Evolutionary conservation across 2,888 invertebrate genomes (phyloP).

Genomic region (Hylaea fasciaria): DNA sequence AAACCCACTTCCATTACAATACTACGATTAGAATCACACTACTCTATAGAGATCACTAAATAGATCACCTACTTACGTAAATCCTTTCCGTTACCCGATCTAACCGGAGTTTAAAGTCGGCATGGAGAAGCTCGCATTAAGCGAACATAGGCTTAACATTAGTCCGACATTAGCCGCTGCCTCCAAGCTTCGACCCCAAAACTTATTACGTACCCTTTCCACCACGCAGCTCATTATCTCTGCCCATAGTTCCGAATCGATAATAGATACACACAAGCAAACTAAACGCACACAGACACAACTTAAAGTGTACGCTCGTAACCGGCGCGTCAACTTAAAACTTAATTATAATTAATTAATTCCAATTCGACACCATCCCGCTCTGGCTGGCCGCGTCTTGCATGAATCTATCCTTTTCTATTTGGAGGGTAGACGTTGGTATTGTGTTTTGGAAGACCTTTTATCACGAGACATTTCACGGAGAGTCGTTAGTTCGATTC

Average conservation of each 20-base stretch:
- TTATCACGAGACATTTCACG: constrained; percentile 81
- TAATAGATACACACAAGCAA: constrained; percentile 72
- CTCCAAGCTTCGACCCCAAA: constrained; percentile 68
- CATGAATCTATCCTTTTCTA: constrained; percentile 70
- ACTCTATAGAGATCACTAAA: neutral
- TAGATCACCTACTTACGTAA: neutral
- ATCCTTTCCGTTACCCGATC: constrained; percentile 5
- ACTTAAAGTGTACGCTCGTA: constrained; percentile 79
- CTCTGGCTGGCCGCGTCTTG: constrained; percentile 75
- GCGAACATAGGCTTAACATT: constrained; percentile 31
- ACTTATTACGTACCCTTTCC: constrained; percentile 66
- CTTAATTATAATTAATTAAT: constrained; percentile 94
- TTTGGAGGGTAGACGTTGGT: constrained; percentile 74
- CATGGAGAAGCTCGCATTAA: constrained; percentile 16
- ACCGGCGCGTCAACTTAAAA: constrained; percentile 89
- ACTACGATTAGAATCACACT: neutral
- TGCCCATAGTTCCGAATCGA: constrained; percentile 81
- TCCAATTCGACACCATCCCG: constrained; percentile 86
- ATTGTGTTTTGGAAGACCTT: constrained; percentile 84
- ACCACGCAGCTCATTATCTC: constrained; percentile 82
- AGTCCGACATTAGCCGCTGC: constrained; percentile 45
- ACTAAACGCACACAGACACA: constrained; percentile 65
- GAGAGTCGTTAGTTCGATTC: constrained; percentile 79
- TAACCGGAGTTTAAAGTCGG: constrained; percentile 24
- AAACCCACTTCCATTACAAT: no score